phyloP scores from a whole-genome alignment of 2,888 invertebrate genomes.

The Thera obeliscata region DNA sequence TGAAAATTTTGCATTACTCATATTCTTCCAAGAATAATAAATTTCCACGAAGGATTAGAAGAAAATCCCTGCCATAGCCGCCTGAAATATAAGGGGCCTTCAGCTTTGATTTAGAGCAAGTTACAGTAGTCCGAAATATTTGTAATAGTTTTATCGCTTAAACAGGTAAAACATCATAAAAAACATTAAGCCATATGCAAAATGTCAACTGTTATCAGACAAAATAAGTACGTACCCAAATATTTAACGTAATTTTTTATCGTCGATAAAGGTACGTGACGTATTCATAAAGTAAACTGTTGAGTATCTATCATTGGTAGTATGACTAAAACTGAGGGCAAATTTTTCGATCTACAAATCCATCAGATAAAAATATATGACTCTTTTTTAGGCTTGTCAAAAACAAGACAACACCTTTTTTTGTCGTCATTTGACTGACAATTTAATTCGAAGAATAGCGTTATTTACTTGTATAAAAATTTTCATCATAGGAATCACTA shows the following conservation, averaged over 20 bases:
- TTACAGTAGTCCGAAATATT: constrained; percentile 3
- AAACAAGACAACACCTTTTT: too few species aligned
- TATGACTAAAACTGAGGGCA: not conserved
- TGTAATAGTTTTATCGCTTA: not conserved
- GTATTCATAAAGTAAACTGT: constrained; percentile 11
- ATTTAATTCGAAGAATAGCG: too few species aligned
- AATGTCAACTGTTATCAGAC: not conserved
- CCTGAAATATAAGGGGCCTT: too few species aligned
- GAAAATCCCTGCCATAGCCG: too few species aligned
- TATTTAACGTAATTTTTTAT: constrained; percentile 41
- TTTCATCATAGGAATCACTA: too few species aligned
- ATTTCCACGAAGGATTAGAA: too few species aligned
- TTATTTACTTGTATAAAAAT: too few species aligned
- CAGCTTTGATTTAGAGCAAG: not conserved
- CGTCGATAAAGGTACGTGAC: constrained; percentile 34
- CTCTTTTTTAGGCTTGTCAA: too few species aligned
- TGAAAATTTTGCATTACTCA: not conserved
- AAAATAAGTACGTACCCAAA: not conserved
- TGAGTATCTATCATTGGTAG: constrained; percentile 10
- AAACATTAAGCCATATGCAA: constrained; percentile 4
- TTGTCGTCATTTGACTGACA: too few species aligned
- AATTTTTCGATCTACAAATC: too few species aligned
- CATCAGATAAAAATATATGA: too few species aligned
- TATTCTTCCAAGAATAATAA: not conserved
- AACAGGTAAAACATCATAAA: constrained; percentile 1